Evolutionary conservation across 2,113 vertebrate species (phyloP).

Genomic region (Sinocyclocheilus anophthalmus): DNA sequence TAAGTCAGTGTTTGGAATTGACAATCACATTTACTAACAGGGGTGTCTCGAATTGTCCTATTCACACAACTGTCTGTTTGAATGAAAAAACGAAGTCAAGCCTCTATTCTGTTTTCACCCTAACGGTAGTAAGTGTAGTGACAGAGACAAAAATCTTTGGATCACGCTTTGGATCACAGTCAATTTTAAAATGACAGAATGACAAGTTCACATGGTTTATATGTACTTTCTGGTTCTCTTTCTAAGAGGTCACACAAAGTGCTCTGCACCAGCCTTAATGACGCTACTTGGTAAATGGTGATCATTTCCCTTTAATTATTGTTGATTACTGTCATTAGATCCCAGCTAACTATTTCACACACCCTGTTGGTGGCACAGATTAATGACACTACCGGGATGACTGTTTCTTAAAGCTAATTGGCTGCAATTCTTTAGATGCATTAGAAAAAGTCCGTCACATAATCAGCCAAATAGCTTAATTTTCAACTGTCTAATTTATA

Average conservation of each 20-base stretch:
- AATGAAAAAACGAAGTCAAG: too few species aligned
- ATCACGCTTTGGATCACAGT: background rate
- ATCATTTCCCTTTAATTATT: conserved; percentile 78
- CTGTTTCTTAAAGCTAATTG: conserved; percentile 75
- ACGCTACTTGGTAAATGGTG: conserved; percentile 70
- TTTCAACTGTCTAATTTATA: conserved; percentile 72
- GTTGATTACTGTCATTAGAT: conserved; percentile 78
- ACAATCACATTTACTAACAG: too few species aligned
- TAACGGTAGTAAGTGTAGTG: too few species aligned
- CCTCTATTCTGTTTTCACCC: too few species aligned
- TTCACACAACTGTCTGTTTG: too few species aligned
- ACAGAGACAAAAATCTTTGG: too few species aligned
- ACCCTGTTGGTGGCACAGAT: conserved; percentile 66
- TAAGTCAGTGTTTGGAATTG: too few species aligned
- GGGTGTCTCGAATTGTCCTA: too few species aligned
- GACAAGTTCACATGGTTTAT: background rate
- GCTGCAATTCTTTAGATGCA: conserved; percentile 62
- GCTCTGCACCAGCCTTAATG: conserved; percentile 67
- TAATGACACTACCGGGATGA: conserved; percentile 66
- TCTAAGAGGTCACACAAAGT: conserved; percentile 66
- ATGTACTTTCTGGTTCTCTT: conserved; percentile 20
- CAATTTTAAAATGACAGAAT: background rate
- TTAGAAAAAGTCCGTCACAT: conserved; percentile 45
- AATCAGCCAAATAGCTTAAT: conserved; percentile 63
- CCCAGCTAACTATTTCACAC: conserved; percentile 65